phyloP scores from a whole-genome alignment of 2,888 invertebrate genomes.

The Blastobasis adustella region DNA sequence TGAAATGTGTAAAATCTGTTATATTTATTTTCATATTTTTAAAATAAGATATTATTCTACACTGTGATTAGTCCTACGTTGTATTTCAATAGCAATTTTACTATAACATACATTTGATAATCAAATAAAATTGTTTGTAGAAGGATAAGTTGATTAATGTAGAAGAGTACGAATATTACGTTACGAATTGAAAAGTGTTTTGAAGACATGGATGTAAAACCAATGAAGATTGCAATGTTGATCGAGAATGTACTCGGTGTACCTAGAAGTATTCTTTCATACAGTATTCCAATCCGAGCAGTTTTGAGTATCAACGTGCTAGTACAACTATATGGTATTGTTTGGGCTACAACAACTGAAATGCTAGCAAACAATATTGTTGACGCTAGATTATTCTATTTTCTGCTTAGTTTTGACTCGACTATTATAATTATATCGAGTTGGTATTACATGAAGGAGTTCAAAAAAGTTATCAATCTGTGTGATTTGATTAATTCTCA shows the following conservation, averaged over 20 bases:
- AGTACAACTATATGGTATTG: background rate
- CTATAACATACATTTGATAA: background rate
- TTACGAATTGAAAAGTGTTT: background rate
- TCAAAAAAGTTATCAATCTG: no score
- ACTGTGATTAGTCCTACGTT: background rate
- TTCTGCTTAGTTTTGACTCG: no score
- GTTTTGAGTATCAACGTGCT: slow-evolving; percentile 7
- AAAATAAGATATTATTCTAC: background rate
- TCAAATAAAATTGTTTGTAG: background rate
- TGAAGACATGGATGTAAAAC: background rate
- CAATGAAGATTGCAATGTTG: background rate
- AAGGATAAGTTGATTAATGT: background rate
- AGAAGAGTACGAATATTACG: background rate
- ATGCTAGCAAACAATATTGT: no score
- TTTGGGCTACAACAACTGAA: background rate
- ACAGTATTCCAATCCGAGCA: slow-evolving; percentile 17
- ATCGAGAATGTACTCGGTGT: background rate
- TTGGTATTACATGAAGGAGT: background rate
- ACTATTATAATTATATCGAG: background rate
- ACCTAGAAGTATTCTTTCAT: background rate
- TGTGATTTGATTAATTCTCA: no score
- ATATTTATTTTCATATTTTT: background rate
- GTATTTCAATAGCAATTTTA: background rate
- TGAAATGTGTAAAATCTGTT: background rate
- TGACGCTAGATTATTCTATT: no score